Percentiles rank a stretch among this genome's conserved stretches.
These are phyloP conservation scores for Ictalurus punctatus DNA, from an alignment of 2,113 vertebrate species.

Conservation along the genomic window DNA sequence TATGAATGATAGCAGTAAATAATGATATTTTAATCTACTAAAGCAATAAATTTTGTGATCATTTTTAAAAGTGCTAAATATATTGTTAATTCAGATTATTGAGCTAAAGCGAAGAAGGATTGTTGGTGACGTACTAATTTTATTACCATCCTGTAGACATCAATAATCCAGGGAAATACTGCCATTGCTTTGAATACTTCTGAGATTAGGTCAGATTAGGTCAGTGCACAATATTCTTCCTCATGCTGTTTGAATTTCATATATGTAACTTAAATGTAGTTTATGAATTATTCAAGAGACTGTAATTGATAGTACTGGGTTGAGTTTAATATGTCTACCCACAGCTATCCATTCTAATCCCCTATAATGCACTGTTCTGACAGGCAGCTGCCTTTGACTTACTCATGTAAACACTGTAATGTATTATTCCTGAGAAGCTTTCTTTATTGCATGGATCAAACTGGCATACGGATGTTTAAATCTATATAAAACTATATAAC, in stretches of 20 bases:
- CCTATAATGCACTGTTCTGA: slow-evolving; percentile 22
- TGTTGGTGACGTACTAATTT: background rate
- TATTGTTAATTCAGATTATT: slow-evolving; percentile 52
- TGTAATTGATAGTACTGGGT: slow-evolving; percentile 58
- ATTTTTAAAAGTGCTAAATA: background rate
- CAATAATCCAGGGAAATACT: slow-evolving; percentile 33
- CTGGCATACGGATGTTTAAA: slow-evolving; percentile 45
- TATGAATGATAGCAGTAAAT: background rate
- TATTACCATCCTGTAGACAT: slow-evolving; percentile 18
- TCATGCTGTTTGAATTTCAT: slow-evolving; percentile 58
- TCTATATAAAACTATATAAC: slow-evolving; percentile 30
- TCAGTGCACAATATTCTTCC: background rate
- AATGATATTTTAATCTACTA: background rate
- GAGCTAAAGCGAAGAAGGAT: background rate
- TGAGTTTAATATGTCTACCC: slow-evolving; percentile 39
- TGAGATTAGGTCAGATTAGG: slow-evolving; percentile 36
- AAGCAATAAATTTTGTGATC: background rate
- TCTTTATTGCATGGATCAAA: slow-evolving; percentile 49
- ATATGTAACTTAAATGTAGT: slow-evolving; percentile 23
- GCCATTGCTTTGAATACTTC: slow-evolving; percentile 27
- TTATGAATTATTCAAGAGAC: slow-evolving; percentile 67
- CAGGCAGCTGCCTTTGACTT: background rate
- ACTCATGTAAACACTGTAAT: slow-evolving; percentile 4
- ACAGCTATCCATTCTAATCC: slow-evolving; percentile 50
- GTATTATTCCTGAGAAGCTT: slow-evolving; percentile 39